Evolutionary conservation across 2,888 invertebrate genomes (phyloP), one percentile per base, ranked within the genome.

Genomic region (Catonia carolina): DNA sequence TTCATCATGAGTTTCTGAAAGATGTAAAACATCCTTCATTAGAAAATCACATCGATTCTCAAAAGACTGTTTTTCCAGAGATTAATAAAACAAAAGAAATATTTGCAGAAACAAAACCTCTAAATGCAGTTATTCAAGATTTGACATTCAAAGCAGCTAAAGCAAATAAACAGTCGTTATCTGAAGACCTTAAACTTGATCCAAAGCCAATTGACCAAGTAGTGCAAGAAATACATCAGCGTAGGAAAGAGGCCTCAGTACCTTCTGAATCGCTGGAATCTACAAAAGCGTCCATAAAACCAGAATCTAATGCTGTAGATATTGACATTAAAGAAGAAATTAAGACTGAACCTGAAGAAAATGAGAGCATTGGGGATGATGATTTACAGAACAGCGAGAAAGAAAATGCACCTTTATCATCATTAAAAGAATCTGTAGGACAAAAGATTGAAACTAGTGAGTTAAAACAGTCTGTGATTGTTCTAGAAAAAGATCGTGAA

Each of bases 51-150:
- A 17, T 48, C 14, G 59, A 61, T 52, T 20, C 33, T 31, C 39
- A 52, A 31, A 53, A 54, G 27, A 45, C 14, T 33, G 18, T 48
- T 27, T 23, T 17, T 22, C 33, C 23, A 27, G 53, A 59, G 47
- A 39, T 37, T 18, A 55, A 52, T 55, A 48, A 36, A 18, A 33
- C 27, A 5, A 59, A 56, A 42, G 31, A 37, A 22, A 10, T 39
- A 20, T 27, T 53, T 47, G 61, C 59, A 17, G 60, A 63, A 39
- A 50, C 35, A 8, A 63, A 63, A 36, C 62, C 62, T 7, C 55
- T 64, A 20, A 63, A 59, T 52, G 61, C 61, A 45, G 62, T 64
- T 39, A 63, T 64, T 47, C 63, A 64, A 54, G 64, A 63, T 55
- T 51, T 64, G 31, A 62, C 64, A 0, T 39, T 51, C 18, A 57